Evolutionary conservation across 2,113 vertebrate genomes (phyloP), one percentile per base, ranked within the genome.

Genomic region (Odocoileus hemionus): DNA sequence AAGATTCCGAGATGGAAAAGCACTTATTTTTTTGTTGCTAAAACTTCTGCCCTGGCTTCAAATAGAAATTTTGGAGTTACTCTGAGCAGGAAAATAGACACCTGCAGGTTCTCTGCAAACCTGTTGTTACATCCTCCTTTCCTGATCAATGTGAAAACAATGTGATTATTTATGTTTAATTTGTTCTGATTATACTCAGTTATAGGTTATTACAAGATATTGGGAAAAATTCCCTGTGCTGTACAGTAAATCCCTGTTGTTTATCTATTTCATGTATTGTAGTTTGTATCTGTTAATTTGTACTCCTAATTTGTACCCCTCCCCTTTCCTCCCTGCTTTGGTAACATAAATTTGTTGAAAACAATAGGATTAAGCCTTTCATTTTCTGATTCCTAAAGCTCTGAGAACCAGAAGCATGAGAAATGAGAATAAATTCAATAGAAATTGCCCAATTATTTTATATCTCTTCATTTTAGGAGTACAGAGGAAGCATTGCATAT

Each of bases 371-470:
- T 90, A 70, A 95, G 92, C 4, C 36, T 92, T 76, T 83, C 64
- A 67, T 89, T 96, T 96, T 90, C 43, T 93, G 14, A 82, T 83
- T 96, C 57, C 50, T 61, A 86, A 95, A 97, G 58, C 21, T 33
- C 78, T 7, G 17, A 95, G 64, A 95, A 58, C 3, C 33, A 94
- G 52, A 39, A 79, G 10, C 33, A 95, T 91, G 33, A 96, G 47
- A 97, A 86, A 95, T 93, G 58, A 91, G 28, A 89, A 90, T 70
- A 70, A 92, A 86, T 86, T 95, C 47, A 93, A 45, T 36, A 86
- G 15, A 88, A 86, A 92, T 70, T 74, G 4, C 14, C 43, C 5
- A 80, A 55, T 83, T 92, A 57, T 84, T 88, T 95, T 85, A 33
- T 86, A 19, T 67, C 54, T 67, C n/a, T 93, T 97, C 43, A 74